phyloP scores from a whole-genome alignment of 2,888 invertebrate species.

The Camponotus fellah region DNA sequence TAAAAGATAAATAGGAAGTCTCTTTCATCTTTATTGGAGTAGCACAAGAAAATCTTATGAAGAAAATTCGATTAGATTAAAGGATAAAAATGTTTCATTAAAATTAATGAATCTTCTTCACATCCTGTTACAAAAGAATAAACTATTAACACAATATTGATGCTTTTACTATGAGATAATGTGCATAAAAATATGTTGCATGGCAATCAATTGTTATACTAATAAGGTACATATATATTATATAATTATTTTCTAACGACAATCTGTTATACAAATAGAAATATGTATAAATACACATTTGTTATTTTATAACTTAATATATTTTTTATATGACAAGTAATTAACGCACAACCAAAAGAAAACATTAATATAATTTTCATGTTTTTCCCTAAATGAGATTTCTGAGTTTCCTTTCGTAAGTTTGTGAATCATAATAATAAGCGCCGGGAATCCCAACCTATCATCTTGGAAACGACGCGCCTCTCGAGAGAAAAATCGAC shows the following conservation, averaged over 20 bases:
- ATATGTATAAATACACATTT: background rate
- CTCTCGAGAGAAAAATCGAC: slow-evolving; percentile 53
- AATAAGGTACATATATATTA: background rate
- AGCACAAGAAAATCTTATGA: background rate
- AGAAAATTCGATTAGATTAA: background rate
- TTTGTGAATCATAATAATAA: slow-evolving; percentile 44
- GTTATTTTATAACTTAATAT: background rate
- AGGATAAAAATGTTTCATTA: background rate
- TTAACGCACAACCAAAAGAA: background rate
- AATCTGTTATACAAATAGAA: background rate
- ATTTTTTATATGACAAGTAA: background rate
- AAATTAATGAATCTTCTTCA: background rate
- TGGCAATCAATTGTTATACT: background rate
- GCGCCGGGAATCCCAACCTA: slow-evolving; percentile 1
- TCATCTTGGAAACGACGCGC: slow-evolving; percentile 33
- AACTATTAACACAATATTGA: background rate
- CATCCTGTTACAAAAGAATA: background rate
- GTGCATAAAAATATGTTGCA: background rate
- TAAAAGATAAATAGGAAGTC: background rate
- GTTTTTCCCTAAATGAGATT: slow-evolving; percentile 13
- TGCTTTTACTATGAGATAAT: background rate
- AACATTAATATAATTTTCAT: background rate
- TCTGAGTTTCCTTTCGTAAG: background rate
- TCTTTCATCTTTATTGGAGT: background rate
- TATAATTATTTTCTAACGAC: background rate